These are phyloP conservation scores for Thymelicus acteon DNA, from an alignment of 2,888 invertebrate genomes.

Conservation along the genomic window DNA sequence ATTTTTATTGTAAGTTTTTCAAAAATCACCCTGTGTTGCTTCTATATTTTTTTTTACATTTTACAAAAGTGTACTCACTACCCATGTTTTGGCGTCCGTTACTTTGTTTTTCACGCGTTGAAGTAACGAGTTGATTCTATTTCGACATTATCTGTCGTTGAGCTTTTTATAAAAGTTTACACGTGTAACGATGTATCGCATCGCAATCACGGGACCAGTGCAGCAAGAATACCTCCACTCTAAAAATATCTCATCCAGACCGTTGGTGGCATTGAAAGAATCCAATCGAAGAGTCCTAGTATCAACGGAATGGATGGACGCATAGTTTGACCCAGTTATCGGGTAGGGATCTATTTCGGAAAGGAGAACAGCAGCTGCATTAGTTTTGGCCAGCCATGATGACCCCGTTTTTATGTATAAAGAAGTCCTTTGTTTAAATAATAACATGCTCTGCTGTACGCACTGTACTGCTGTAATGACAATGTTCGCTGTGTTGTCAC, in stretches of 20 bases:
- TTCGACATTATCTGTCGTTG: constrained; percentile 16
- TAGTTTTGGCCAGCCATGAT: constrained; percentile 71
- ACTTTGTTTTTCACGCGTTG: not conserved
- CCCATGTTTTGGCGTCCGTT: not conserved
- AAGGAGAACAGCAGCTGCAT: constrained; percentile 76
- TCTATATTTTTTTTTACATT: not conserved
- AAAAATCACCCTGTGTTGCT: too few species aligned
- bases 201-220: constrained; percentile 17
- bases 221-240: constrained; percentile 14
- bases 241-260: constrained; percentile 33
- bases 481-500: too few species aligned
- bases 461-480: too few species aligned
- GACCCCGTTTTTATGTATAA: constrained; percentile 60
- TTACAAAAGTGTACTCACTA: not conserved
- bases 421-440: constrained; percentile 44
- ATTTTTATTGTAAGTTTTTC: too few species aligned
- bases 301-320: constrained; percentile 48
- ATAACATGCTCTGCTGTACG: constrained; percentile 4
- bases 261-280: constrained; percentile 38
- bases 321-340: constrained; percentile 75
- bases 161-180: constrained; percentile 33
- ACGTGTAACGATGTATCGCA: constrained; percentile 22
- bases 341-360: constrained; percentile 72
- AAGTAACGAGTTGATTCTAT: not conserved
- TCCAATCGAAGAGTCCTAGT: constrained; percentile 37